Conservation (phyloP, 1,140 invertebrate species). For the Kradibia gibbosae region DNA sequence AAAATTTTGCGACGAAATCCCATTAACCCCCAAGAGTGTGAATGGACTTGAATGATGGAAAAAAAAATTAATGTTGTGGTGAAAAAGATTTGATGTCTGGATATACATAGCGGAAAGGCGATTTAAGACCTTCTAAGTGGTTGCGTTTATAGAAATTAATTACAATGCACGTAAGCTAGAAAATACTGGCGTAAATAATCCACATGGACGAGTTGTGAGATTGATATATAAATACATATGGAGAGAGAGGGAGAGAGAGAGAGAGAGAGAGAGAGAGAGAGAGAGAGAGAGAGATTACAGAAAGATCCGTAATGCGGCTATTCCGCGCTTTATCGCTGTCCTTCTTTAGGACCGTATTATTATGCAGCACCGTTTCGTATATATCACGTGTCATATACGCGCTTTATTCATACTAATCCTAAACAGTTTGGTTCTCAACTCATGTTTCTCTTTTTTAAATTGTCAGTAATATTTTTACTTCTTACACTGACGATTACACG, state of each 20-base stretch:
- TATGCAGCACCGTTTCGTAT: background rate
- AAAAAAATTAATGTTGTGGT: background rate
- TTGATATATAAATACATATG: background rate
- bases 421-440: background rate
- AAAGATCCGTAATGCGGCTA: background rate
- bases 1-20: constrained; percentile 10
- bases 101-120: constrained; percentile 13
- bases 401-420: background rate
- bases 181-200: background rate
- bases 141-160: constrained; percentile 42
- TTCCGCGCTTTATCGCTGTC: background rate
- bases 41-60: background rate
- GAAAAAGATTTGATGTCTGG: background rate
- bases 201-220: background rate
- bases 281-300: too few species aligned
- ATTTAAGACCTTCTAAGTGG: constrained; percentile 49
- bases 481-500: background rate
- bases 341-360: too few species aligned
- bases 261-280: background rate
- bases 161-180: constrained; percentile 15
- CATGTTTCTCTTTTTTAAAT: background rate
- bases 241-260: background rate
- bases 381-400: background rate
- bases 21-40: background rate
- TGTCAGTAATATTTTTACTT: background rate